A percentile compares a stretch with the other conserved stretches of the same genome.
These are phyloP conservation scores for Odontamblyopus lacepedii DNA, from an alignment of 2,797 vertebrate genomes.

Conservation along the genomic window DNA sequence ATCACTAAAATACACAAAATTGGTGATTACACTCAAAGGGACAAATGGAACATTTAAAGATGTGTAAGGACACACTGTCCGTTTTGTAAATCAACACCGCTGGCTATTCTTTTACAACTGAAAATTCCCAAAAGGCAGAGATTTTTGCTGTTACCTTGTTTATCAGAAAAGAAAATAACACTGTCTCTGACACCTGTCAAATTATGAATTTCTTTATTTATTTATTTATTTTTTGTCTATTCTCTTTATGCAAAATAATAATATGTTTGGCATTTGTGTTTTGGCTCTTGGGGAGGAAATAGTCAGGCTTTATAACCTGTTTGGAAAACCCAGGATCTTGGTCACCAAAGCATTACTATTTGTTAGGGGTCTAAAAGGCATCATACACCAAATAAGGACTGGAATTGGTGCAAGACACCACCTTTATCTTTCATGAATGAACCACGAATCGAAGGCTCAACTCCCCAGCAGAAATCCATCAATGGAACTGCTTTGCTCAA, in stretches of 20 bases:
- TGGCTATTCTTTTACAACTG: neutral
- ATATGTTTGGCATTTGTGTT: neutral
- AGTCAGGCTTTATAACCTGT: neutral
- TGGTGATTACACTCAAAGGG: neutral
- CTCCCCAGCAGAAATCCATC: constrained; percentile 73
- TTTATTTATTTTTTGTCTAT: neutral
- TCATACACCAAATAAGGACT: neutral
- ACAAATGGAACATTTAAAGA: neutral
- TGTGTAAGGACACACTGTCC: constrained; percentile 1
- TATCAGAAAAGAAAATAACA: too few species aligned
- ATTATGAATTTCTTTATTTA: too few species aligned
- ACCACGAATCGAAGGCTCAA: constrained; percentile 54
- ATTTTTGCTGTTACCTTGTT: neutral
- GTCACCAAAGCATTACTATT: neutral
- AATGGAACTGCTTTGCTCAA: constrained; percentile 72
- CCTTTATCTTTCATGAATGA: constrained; percentile 77
- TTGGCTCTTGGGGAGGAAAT: neutral
- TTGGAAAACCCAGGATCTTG: neutral
- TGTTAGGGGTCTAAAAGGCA: constrained; percentile 22
- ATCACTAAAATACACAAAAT: neutral
- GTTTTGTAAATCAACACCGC: neutral
- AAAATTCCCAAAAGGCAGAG: constrained; percentile 5
- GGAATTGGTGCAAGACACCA: neutral
- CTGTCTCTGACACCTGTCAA: too few species aligned
- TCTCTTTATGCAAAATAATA: neutral